Percentiles rank a stretch among this genome's conserved stretches.
These are phyloP conservation scores for Phalloptychus januarius DNA, from an alignment of 2,797 vertebrate genomes.

Conservation along the genomic window DNA sequence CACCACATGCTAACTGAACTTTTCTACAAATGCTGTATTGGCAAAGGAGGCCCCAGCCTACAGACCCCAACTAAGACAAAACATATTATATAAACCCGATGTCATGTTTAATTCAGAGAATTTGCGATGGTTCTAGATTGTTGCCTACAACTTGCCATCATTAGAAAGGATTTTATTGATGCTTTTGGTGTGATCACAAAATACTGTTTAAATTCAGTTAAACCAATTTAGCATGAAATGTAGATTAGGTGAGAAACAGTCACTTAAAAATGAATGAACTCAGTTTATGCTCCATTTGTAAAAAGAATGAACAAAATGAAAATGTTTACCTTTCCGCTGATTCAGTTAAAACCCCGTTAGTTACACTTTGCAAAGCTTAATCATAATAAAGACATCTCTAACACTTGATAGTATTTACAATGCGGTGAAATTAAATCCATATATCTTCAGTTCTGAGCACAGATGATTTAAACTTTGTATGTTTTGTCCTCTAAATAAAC, in stretches of 20 bases:
- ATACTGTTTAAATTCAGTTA: constrained; percentile 57
- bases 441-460: constrained; percentile 66
- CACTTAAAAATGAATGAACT: constrained; percentile 71
- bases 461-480: constrained; percentile 57
- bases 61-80: constrained; percentile 31
- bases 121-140: constrained; percentile 74
- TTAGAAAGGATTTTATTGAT: constrained; percentile 51
- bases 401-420: constrained; percentile 83
- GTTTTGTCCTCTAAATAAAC: constrained; percentile 72
- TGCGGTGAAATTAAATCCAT: constrained; percentile 66
- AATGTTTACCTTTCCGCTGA: constrained; percentile 44
- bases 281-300: constrained; percentile 64
- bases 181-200: constrained; percentile 57
- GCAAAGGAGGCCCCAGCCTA: constrained; percentile 51
- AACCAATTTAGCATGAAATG: constrained; percentile 67
- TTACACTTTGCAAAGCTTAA: constrained; percentile 82
- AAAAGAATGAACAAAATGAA: constrained; percentile 61
- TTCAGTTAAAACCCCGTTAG: constrained; percentile 74
- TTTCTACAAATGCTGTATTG: constrained; percentile 49
- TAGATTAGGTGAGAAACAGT: constrained; percentile 73
- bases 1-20: constrained; percentile 42
- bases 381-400: constrained; percentile 82
- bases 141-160: constrained; percentile 57
- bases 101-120: constrained; percentile 67
- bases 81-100: constrained; percentile 19